Base-by-base conservation (phyloP, 2,113 vertebrate genomes). In the Zapornia atra region DNA sequence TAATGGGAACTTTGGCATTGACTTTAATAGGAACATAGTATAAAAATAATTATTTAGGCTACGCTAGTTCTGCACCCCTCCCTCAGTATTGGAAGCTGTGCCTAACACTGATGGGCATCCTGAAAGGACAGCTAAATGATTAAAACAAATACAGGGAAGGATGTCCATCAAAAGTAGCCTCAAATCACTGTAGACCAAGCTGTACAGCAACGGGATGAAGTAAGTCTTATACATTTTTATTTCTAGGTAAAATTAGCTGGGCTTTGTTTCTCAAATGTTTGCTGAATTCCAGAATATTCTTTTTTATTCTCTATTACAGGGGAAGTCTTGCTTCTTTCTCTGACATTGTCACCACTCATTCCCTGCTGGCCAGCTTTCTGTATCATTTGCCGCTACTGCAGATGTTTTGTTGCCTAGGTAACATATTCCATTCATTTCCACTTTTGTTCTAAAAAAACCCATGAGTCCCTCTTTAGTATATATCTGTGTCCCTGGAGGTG, bases 381-480 rank as follows among this genome's bases (percentile, higher is more conserved):
- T 92, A 36, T 44, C 42, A 11, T 83, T 93, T 93, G 79, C 77
- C n/a, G 44, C 34, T 54, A 57, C 73, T 82, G 82, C 70, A 89
- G 86, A 81, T 88, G 65, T 82, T 94, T 91, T 72, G 90, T 95
- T 96, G 53, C 86, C 90, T 82, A 82, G 95, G 94, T 50, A 95
- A 89, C 94, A 65, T 79, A 86, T 61, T 91, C 64, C 31, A 87
- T 88, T 95, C 14, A 65, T 82, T 94, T 94, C 50, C 25, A 64
- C 60, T 88, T 94, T 72, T 92, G 76, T 90, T 96, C 76, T 88
- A 66, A 75, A 88, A 61, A 61, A 4, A 5, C 15, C 1, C 3
- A 11, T 4, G 28, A 80, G 18, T 31, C 42, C 20, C 42, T 83
- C 51, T 90, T 83, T 63, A 77, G 68, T 81, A 21, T 38, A 59